A percentile compares a stretch with the other conserved stretches of the same genome.
Conservation (phyloP, 1,140 invertebrate species). For the Chironomus tepperi region DNA sequence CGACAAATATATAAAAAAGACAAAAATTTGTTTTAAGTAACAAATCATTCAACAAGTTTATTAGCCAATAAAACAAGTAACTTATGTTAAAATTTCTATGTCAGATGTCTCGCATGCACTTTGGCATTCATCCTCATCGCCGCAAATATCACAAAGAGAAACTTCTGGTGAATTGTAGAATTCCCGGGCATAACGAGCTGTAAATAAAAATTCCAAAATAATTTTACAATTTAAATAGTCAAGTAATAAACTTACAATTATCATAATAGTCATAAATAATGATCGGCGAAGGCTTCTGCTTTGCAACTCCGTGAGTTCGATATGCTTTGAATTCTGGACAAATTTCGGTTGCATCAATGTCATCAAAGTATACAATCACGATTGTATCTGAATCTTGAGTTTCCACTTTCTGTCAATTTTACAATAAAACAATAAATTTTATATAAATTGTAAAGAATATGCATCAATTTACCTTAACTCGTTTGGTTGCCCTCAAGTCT, state of each 20-base stretch:
- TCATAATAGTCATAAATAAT: conserved; percentile 89
- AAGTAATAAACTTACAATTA: conserved; percentile 53
- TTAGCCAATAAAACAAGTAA: too few relatives aligned
- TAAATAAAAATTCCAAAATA: conserved; percentile 25
- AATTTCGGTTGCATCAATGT: conserved; percentile 60
- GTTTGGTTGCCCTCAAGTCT: conserved; percentile 31
- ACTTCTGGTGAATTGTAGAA: conserved; percentile 64
- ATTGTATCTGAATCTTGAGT: conserved; percentile 60
- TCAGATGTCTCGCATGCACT: conserved; percentile 36
- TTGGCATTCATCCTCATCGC: conserved; percentile 59
- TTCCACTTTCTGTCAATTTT: conserved; percentile 51
- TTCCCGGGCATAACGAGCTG: conserved; percentile 59
- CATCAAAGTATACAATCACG: conserved; percentile 78
- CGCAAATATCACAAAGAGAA: conserved; percentile 67
- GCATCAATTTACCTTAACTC: conserved; percentile 30
- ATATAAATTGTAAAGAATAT: too few relatives aligned
- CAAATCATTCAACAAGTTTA: too few relatives aligned
- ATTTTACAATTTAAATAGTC: background rate
- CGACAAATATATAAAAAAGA: too few relatives aligned
- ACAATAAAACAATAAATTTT: background rate
- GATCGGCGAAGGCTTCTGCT: conserved; percentile 77
- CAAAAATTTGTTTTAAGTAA: too few relatives aligned
- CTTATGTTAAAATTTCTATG: too few relatives aligned
- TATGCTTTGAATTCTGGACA: conserved; percentile 80
- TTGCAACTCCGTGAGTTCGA: conserved; percentile 73